phyloP scores from a whole-genome alignment of 2,797 vertebrate species.

The Leptodactylus fallax region DNA sequence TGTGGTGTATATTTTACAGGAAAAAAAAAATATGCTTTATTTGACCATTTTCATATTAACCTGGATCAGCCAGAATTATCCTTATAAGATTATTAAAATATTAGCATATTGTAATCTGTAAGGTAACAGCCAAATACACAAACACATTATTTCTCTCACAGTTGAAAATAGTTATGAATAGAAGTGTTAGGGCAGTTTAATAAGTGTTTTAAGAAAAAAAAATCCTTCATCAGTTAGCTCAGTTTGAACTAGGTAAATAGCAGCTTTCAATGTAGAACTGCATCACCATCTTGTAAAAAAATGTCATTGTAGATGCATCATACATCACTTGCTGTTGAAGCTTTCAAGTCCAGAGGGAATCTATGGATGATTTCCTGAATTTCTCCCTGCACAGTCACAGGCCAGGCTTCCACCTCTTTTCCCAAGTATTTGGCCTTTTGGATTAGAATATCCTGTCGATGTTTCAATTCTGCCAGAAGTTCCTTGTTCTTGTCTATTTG shows the following conservation, averaged over 20 bases:
- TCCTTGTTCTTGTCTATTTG: constrained; percentile 70
- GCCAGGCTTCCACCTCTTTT: constrained; percentile 76
- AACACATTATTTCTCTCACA: not conserved
- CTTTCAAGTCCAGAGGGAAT: constrained; percentile 55
- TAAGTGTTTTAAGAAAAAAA: constrained; percentile 1
- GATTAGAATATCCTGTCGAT: constrained; percentile 78
- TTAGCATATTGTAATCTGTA: not conserved
- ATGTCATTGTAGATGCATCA: constrained; percentile 7
- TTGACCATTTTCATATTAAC: not conserved
- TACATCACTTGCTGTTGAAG: not conserved
- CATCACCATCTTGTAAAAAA: not conserved
- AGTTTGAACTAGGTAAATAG: constrained; percentile 12
- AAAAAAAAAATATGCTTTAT: too few relatives aligned
- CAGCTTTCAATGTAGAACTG: constrained; percentile 19
- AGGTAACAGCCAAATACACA: not conserved
- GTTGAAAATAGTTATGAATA: not conserved
- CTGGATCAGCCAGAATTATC: not conserved
- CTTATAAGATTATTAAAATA: not conserved
- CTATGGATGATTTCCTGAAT: constrained; percentile 72
- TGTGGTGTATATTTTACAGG: too few relatives aligned
- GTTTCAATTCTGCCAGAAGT: constrained; percentile 73
- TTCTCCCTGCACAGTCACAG: constrained; percentile 73
- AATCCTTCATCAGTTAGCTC: constrained; percentile 33
- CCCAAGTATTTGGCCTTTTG: constrained; percentile 72
- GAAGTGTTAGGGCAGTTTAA: constrained; percentile 15